Conservation (phyloP, 2,888 invertebrate species). For the Lycia hirtaria region DNA sequence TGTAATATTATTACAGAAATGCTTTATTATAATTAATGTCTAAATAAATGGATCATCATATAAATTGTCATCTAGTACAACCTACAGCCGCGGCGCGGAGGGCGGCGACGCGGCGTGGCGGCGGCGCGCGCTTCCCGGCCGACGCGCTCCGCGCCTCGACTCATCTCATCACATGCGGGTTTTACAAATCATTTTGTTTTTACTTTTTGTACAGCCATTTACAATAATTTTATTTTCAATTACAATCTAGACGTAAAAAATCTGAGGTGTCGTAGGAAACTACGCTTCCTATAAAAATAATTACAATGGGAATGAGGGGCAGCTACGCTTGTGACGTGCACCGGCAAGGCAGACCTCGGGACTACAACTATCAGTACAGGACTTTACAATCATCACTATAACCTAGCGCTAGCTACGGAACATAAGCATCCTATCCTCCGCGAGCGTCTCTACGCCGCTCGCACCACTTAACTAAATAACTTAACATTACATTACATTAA, state of each 20-base stretch:
- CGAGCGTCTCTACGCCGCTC: constrained; percentile 46
- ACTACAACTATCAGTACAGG: constrained; percentile 82
- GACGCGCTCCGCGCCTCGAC: constrained; percentile 71
- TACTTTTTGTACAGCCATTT: constrained; percentile 86
- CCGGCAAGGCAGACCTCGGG: constrained; percentile 83
- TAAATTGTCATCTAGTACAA: constrained; percentile 85
- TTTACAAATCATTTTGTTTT: constrained; percentile 83
- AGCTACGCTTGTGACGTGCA: constrained; percentile 82
- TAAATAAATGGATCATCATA: constrained; percentile 88
- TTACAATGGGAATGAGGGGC: constrained; percentile 84
- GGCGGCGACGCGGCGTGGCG: constrained; percentile 53
- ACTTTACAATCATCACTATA: constrained; percentile 85
- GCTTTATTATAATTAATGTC: constrained; percentile 88
- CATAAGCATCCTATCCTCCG: constrained; percentile 62
- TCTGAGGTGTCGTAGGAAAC: constrained; percentile 84
- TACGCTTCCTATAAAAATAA: constrained; percentile 84
- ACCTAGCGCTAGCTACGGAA: constrained; percentile 63
- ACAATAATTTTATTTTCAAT: constrained; percentile 86
- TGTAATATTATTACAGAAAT: constrained; percentile 88
- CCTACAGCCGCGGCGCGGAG: constrained; percentile 77
- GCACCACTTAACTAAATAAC: constrained; percentile 77
- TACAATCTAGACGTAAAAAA: constrained; percentile 85
- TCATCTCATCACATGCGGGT: constrained; percentile 82
- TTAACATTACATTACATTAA: constrained; percentile 81
- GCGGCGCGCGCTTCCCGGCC: no score